Percentiles rank a stretch among this genome's conserved stretches.
phyloP scores from a whole-genome alignment of 2,888 invertebrate genomes.

The Eupithecia inturbata region DNA sequence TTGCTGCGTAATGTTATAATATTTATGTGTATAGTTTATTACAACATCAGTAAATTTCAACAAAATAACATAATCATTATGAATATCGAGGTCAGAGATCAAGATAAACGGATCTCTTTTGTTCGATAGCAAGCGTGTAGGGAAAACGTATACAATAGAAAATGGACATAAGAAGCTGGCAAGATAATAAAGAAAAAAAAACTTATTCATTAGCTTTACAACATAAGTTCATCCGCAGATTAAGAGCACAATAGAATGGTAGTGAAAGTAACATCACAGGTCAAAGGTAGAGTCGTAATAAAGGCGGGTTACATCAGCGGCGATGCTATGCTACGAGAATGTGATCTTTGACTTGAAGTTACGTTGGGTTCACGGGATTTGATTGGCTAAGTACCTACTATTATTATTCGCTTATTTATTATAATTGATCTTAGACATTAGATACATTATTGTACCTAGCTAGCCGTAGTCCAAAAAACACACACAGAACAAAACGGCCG shows the following conservation, averaged over 20 bases:
- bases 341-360: conserved; percentile 43
- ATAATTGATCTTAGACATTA: background rate
- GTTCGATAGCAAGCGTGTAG: background rate
- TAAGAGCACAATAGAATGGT: conserved; percentile 42
- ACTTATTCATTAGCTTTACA: background rate
- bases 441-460: background rate
- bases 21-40: background rate
- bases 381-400: background rate
- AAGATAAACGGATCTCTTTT: background rate
- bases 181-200: background rate
- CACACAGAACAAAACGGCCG: background rate
- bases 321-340: conserved; percentile 44
- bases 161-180: background rate
- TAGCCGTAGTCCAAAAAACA: background rate
- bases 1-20: background rate
- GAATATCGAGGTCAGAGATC: background rate
- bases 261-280: conserved; percentile 44
- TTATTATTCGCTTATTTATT: background rate
- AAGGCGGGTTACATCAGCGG: conserved; percentile 55
- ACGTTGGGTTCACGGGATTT: conserved; percentile 7
- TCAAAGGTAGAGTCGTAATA: conserved; percentile 45
- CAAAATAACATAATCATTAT: background rate
- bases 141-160: background rate
- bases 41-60: background rate
- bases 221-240: conserved; percentile 28